Evolutionary conservation across 2,797 vertebrate species (phyloP), one percentile per base, ranked within the genome.

Genomic region (Micromesistius poutassou): DNA sequence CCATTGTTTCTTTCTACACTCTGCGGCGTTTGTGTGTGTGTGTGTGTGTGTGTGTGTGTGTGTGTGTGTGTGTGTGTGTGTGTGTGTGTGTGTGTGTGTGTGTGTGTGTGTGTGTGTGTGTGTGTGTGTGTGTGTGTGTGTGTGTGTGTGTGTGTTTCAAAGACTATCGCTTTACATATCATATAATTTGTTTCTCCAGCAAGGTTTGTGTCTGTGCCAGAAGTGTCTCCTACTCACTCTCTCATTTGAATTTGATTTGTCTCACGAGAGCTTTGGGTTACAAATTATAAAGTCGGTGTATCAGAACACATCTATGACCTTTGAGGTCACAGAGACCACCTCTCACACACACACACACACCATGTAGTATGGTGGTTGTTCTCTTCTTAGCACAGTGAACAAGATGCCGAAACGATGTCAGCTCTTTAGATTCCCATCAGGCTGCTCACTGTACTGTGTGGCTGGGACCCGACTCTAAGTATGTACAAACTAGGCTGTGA

Each of bases 1-100:
- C 82, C 76, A 80, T 79, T 83, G 78, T 55, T 55, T 55, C 19
- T 55, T 55, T 55, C 19, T 22, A 22, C 82, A 75, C 86, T 85
- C 35, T 30, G 22, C 55, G 7, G 4, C n/a, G 50, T 55, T 19
- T 55, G 50, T 55, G 50, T 55, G 50, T 55, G 46, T 55, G 46
- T 55, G 42, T 16, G 42, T 46, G 38, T 40, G 38, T 40, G 38
- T 40, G 38, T 40, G 38, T 40, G 38, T 40, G 38, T 40, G 38
- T 40, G 38, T 40, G 38, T 40, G 38, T n/a, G 4, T 55, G 50
- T 55, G 50, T 55, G 50, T 55, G 50, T 55, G 50, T 55, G 46
- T 55, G 46, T 55, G 42, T 16, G 42, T 46, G 38, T 40, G 38
- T 40, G 38, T 40, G 38, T 40, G 38, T 40, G 38, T 40, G 38